Evolutionary conservation across 64 coral and sea anemone genomes (phyloP).

Genomic region (Montipora capricornis): DNA sequence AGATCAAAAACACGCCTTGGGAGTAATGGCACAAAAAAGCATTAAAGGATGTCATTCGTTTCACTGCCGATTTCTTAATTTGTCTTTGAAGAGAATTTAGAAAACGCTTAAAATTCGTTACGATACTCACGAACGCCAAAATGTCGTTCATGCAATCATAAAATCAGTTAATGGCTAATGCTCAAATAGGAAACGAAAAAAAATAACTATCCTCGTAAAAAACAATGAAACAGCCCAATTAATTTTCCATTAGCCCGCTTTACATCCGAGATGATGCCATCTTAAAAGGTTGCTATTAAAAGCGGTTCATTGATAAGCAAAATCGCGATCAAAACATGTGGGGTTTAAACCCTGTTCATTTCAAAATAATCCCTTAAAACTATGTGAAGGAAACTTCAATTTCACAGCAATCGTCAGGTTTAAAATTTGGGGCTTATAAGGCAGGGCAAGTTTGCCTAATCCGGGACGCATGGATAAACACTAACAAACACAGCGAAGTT

Average conservation of each 20-base stretch:
- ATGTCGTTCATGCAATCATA: constrained; percentile 31
- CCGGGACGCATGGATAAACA: constrained; percentile 57
- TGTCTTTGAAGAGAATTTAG: constrained; percentile 11
- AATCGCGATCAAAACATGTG: constrained; percentile 40
- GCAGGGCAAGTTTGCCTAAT: constrained; percentile 13
- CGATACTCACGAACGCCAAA: background rate
- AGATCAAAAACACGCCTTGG: constrained; percentile 27
- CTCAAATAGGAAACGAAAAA: constrained; percentile 68
- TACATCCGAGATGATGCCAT: constrained; percentile 89
- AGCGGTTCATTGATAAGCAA: constrained; percentile 87
- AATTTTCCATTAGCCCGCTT: constrained; percentile 97
- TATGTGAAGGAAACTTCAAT: background rate
- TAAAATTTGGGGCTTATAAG: background rate
- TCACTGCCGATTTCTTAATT: background rate
- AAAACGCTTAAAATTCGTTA: background rate
- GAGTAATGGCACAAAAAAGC: background rate
- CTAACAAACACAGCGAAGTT: background rate
- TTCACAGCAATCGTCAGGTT: background rate
- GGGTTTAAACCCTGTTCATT: constrained; percentile 11
- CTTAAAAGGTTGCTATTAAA: constrained; percentile 99
- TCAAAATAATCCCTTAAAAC: constrained; percentile 14
- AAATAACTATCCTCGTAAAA: constrained; percentile 68
- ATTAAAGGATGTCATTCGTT: background rate
- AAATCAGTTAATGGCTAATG: constrained; percentile 8
- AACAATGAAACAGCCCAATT: constrained; percentile 94